Evolutionary conservation across 1,140 invertebrate species (phyloP), one percentile per base, ranked within the genome.

Genomic region (Sycophaga agraensis): DNA sequence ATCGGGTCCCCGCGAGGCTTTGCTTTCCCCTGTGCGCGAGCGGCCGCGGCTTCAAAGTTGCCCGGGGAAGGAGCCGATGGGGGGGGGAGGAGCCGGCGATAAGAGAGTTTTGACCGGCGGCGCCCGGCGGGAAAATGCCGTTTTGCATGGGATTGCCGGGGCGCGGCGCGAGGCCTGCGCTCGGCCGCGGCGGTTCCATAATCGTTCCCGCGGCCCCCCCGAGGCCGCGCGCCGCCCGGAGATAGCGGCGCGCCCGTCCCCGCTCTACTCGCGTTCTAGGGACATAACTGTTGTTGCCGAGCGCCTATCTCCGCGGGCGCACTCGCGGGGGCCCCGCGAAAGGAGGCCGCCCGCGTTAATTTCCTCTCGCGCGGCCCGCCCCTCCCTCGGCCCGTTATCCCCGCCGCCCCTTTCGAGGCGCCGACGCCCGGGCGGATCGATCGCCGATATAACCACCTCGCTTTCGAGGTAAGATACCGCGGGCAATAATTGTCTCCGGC

Each of bases 261-360:
- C 31, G 17, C 17, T 39, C 22, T 17, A 21, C 19, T n/a, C 39
- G 49, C 39, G 48, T 39, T 49, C 34, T 24, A 49, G 57, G 49
- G 58, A 61, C 16, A 37, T 62, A 62, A 62, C 59, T 62, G 59
- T 62, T 56, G 45, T 56, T 61, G 39, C 14, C 2, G 35, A 9
- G 21, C 16, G 11, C 5, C 28, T 4, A 31, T 11, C 5, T 4
- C 28, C 5, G 28, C 28, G 28, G 28, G 28, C 28, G 28, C 28
- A 11, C 9, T 1, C 16, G 45, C 43, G 50, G 5, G 50, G 40
- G 39, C 16, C 49, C 39, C 40, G 50, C 28, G 59, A 61, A 61
- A 61, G 59, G 59, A 61, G 50, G 59, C 28, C 28, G 5, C 28
- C 28, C 5, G 28, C 11, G 28, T 4, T 11, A 31, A 31, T 31